Evolutionary conservation across 2,113 vertebrate genomes (phyloP).

Genomic region (Smithornis capensis): DNA sequence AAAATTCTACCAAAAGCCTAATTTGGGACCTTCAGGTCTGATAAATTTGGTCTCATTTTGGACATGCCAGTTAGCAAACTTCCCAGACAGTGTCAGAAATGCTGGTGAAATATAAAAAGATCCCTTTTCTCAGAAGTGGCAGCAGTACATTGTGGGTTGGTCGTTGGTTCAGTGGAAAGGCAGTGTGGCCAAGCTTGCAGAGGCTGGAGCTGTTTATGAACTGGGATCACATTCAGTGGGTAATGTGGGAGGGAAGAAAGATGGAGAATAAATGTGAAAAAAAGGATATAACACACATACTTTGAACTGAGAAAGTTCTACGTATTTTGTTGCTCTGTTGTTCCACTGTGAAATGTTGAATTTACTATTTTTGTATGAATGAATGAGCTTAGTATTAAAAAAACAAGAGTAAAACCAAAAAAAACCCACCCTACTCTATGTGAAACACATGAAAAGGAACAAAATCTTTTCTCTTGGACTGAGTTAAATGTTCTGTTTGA

Average conservation of each 20-base stretch:
- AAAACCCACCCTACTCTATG: not conserved
- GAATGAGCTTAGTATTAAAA: not conserved
- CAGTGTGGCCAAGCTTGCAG: not conserved
- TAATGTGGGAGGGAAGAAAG: not conserved
- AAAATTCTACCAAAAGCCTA: not conserved
- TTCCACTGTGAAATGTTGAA: not conserved
- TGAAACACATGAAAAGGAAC: not conserved
- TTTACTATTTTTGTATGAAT: not conserved
- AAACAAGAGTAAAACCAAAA: not conserved
- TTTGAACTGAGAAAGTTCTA: not conserved
- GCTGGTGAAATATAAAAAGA: not conserved
- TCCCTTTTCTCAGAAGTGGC: rapidly evolving
- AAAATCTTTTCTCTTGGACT: not conserved
- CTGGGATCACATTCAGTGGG: not conserved
- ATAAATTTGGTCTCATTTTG: not conserved
- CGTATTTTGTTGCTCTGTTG: not conserved
- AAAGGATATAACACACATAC: not conserved
- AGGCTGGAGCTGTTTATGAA: not conserved
- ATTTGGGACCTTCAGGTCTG: not conserved
- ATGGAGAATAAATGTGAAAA: not conserved
- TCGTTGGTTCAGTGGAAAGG: not conserved
- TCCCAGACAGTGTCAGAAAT: not conserved
- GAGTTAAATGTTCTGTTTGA: not conserved
- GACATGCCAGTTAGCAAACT: not conserved
- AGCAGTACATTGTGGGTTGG: not conserved